Evolutionary conservation across 1,140 invertebrate species (phyloP), one percentile per base, ranked within the genome.

Genomic region (Papilio glaucus): DNA sequence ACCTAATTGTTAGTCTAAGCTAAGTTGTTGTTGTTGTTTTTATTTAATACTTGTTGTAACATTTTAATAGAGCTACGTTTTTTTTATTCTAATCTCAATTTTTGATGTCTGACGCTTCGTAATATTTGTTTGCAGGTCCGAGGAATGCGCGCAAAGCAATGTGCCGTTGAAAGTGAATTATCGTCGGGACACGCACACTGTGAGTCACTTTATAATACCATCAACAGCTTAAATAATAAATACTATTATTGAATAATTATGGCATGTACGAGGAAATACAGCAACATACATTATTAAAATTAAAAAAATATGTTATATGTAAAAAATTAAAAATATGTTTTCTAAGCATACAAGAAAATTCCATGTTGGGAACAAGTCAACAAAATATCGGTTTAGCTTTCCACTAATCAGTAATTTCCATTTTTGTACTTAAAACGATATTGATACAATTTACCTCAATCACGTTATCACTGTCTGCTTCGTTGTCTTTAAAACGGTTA

Each of bases 131-230:
- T 12, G 57, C 26, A 61, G 57, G 24, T 61, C 26, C 8, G 24
- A 26, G 4, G 45, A 15, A 4, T 61, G 71, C 75, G 45, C 72
- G 71, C 76, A 70, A 72, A 38, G 65, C 75, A 70, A 78, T 72
- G 73, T 72, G 73, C 39, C 45, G 67, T 72, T 62, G 72, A 76
- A 76, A 76, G 75, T 73, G 75, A 76, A 68, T 69, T 70, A 37
- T 57, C 7, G 42, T 45, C 15, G 4, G n/a, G 60, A 38, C 60
- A 62, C n/a, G 33, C 45, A 53, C 6, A 0, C 29, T 18, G 60
- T 62, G n/a, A 62, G 60, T 38, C 13, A 13, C 13, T 62, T 53
- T 18, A 53, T 53, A 1, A 18, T 8, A 33, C 13, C 60, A 9
- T 15, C 7, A 7, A n/a, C 53, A 1, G 18, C 10, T 12, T 57